These are phyloP conservation scores for human DNA, from an alignment of 2,113 vertebrate species.

Conservation along the genomic window DNA sequence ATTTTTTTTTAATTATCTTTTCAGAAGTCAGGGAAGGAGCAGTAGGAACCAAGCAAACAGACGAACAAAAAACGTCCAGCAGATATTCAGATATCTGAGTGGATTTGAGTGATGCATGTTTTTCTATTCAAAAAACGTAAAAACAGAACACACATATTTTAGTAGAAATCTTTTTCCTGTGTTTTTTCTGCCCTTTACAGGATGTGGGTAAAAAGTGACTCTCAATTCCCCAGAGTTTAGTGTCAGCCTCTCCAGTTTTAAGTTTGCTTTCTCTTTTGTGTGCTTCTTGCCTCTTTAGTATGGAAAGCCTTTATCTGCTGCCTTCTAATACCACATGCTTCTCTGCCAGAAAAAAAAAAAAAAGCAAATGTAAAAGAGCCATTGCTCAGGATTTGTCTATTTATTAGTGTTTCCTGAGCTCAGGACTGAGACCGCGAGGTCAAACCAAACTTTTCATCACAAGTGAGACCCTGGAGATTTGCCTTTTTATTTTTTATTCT, in stretches of 20 bases:
- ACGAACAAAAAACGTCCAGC: neutral
- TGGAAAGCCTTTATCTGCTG: neutral
- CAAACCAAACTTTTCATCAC: conserved; percentile 2
- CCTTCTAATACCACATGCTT: neutral
- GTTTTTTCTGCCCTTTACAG: conserved; percentile 42
- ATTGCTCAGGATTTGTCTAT: neutral
- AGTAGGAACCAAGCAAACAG: conserved; percentile 16
- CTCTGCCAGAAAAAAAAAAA: neutral
- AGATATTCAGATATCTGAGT: conserved; percentile 42
- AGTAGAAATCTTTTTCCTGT: conserved; percentile 59
- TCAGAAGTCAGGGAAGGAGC: neutral
- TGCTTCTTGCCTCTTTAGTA: neutral
- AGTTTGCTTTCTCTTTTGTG: neutral
- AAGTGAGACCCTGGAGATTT: neutral
- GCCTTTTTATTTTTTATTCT: neutral
- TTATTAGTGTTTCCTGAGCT: conserved; percentile 38
- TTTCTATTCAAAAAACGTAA: conserved; percentile 29
- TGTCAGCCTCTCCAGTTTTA: neutral
- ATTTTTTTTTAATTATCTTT: neutral
- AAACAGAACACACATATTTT: neutral
- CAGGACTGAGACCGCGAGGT: neutral
- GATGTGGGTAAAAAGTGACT: conserved; percentile 70
- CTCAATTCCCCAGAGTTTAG: conserved; percentile 45
- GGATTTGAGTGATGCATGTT: neutral
- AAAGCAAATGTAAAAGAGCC: conserved; percentile 6